Evolutionary conservation across 2,797 vertebrate species (phyloP).

Genomic region (Micropoecilia bifurca): DNA sequence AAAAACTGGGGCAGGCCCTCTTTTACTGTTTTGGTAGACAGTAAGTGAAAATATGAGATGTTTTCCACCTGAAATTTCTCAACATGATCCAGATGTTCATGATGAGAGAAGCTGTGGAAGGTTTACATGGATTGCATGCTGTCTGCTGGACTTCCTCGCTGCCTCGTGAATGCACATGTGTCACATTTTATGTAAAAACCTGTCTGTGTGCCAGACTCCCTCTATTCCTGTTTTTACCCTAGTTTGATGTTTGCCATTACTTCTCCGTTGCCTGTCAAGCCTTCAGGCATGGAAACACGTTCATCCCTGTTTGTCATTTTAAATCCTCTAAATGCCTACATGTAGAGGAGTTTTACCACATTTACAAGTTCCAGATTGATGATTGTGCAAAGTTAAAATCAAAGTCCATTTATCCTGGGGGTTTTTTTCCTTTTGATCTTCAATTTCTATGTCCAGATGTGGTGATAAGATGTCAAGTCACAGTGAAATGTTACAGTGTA

Average conservation of each 20-base stretch:
- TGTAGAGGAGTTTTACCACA: neutral
- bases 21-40: conserved; percentile 13
- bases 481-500: conserved; percentile 16
- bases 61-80: conserved; percentile 24
- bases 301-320: conserved; percentile 10
- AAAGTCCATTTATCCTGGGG: conserved; percentile 49
- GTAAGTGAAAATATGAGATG: neutral
- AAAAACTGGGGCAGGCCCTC: neutral
- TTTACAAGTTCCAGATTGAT: conserved; percentile 51
- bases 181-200: conserved; percentile 21
- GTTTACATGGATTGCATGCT: conserved; percentile 25
- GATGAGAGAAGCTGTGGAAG: conserved; percentile 11
- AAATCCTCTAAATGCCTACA: neutral
- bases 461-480: conserved; percentile 24
- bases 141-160: conserved; percentile 30
- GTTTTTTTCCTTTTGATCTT: conserved; percentile 10
- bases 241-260: neutral
- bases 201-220: conserved; percentile 9
- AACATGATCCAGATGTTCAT: conserved; percentile 51
- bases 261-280: neutral
- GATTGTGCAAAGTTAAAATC: conserved; percentile 32
- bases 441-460: conserved; percentile 38
- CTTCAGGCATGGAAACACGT: conserved; percentile 14
- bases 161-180: conserved; percentile 10
- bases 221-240: conserved; percentile 1